These are phyloP conservation scores for Melanogrammus aeglefinus DNA, from an alignment of 2,797 vertebrate genomes.

Conservation along the genomic window DNA sequence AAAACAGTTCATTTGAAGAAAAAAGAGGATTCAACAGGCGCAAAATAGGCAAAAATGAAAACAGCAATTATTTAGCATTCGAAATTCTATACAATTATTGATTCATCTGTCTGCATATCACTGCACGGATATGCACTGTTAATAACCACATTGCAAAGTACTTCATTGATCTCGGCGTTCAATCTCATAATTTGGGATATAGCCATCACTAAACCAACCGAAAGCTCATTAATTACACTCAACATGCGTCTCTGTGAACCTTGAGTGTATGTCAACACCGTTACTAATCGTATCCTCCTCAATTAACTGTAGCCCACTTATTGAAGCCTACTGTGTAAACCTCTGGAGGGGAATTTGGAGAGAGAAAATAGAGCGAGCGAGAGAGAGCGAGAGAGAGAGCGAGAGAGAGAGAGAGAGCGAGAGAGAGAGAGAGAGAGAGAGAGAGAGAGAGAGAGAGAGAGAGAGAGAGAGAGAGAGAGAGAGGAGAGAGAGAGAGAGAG, in stretches of 20 bases:
- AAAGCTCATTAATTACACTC: constrained; percentile 43
- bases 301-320: constrained; percentile 47
- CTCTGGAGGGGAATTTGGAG: constrained; percentile 12
- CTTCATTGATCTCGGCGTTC: constrained; percentile 33
- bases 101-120: constrained; percentile 33
- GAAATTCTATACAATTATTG: constrained; percentile 22
- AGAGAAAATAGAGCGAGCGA: constrained; percentile 14
- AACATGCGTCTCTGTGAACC: constrained; percentile 48
- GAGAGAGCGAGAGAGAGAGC: constrained; percentile 30
- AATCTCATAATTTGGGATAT: constrained; percentile 47
- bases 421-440: constrained; percentile 17
- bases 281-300: constrained; percentile 55
- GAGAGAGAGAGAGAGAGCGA: constrained; percentile 15
- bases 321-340: neutral
- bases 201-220: constrained; percentile 24
- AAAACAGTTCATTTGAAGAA: too few relatives aligned
- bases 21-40: neutral
- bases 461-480: constrained; percentile 24
- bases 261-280: constrained; percentile 47
- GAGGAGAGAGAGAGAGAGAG: constrained; percentile 31
- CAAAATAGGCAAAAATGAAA: constrained; percentile 1
- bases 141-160: constrained; percentile 39
- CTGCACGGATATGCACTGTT: constrained; percentile 18
- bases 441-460: constrained; percentile 27
- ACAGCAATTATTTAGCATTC: constrained; percentile 10